Evolutionary conservation across 2,888 invertebrate species (phyloP).

Genomic region (Hymenopus coronatus): DNA sequence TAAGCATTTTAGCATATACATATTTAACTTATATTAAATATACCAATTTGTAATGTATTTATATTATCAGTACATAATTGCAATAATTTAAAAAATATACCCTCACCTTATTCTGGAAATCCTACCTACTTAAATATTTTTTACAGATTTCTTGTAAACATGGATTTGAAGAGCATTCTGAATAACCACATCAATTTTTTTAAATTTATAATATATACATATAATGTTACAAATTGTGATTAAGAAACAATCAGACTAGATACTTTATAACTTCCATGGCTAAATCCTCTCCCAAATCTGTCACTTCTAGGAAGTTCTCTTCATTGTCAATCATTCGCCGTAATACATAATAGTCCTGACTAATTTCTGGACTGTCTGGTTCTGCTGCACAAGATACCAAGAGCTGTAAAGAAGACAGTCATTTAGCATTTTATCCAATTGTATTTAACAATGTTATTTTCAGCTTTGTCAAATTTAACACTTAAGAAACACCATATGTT

Average conservation of each 20-base stretch:
- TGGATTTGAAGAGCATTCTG: background rate
- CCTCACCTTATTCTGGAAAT: too few relatives aligned
- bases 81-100: too few relatives aligned
- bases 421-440: too few relatives aligned
- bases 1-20: too few relatives aligned
- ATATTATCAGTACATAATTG: too few relatives aligned
- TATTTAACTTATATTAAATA: too few relatives aligned
- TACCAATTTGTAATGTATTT: too few relatives aligned
- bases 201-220: background rate
- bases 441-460: too few relatives aligned
- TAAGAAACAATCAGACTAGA: slow-evolving; percentile 35
- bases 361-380: slow-evolving; percentile 80
- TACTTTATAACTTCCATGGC: slow-evolving; percentile 89
- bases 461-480: too few relatives aligned
- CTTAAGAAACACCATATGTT: too few relatives aligned
- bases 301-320: slow-evolving; percentile 87
- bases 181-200: background rate
- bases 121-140: too few relatives aligned
- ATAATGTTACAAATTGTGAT: background rate
- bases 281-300: slow-evolving; percentile 85
- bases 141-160: too few relatives aligned
- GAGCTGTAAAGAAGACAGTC: slow-evolving; percentile 55
- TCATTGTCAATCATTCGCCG: slow-evolving; percentile 85
- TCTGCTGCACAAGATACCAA: slow-evolving; percentile 90
- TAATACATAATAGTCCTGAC: slow-evolving; percentile 80